phyloP scores from a whole-genome alignment of 2,888 invertebrate genomes.

The Tromatobia lineatoria region DNA sequence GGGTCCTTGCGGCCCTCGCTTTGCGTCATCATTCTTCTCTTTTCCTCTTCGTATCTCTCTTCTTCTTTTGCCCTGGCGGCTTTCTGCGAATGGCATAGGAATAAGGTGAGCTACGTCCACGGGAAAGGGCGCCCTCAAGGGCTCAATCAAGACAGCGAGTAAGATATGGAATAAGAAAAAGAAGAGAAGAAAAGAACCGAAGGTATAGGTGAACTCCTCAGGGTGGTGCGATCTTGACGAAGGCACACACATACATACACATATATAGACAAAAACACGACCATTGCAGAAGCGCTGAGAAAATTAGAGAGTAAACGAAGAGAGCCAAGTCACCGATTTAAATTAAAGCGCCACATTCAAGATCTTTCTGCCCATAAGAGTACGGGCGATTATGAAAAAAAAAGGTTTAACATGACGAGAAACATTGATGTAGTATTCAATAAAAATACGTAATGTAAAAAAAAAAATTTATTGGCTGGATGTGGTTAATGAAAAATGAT shows the following conservation, averaged over 20 bases:
- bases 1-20: conserved; percentile 56
- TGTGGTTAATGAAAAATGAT: background rate
- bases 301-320: conserved; percentile 75
- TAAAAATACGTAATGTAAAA: background rate
- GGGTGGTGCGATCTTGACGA: conserved; percentile 15
- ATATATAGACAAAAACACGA: background rate
- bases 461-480: background rate
- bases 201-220: conserved; percentile 37
- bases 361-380: conserved; percentile 49
- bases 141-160: conserved; percentile 58
- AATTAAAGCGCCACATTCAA: conserved; percentile 78
- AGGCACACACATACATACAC: conserved; percentile 10
- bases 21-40: conserved; percentile 70
- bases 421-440: background rate
- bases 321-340: conserved; percentile 83
- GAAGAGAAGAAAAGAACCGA: conserved; percentile 5
- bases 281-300: conserved; percentile 57
- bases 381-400: conserved; percentile 11
- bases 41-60: conserved; percentile 67
- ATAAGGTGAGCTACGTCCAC: conserved; percentile 58
- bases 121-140: conserved; percentile 65
- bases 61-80: conserved; percentile 56
- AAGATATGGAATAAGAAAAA: conserved; percentile 44
- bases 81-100: conserved; percentile 64
- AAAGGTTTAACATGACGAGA: background rate